phyloP scores from a whole-genome alignment of 2,797 vertebrate genomes.

The Paguma larvata region DNA sequence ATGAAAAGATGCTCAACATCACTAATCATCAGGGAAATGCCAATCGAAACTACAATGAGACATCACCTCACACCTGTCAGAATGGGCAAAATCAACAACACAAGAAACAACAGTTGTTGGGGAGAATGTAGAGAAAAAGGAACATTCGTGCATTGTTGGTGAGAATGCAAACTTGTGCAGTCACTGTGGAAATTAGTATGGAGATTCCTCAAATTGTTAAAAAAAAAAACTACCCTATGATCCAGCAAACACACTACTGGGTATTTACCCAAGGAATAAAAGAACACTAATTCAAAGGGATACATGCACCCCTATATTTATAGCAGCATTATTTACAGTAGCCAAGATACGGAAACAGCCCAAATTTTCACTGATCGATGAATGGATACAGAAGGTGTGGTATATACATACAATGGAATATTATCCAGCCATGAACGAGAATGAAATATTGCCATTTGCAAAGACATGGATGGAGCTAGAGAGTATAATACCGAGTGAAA shows the following conservation, averaged over 20 bases:
- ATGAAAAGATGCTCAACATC: background rate
- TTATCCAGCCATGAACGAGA: no score
- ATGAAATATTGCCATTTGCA: no score
- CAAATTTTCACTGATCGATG: background rate
- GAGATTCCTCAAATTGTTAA: background rate
- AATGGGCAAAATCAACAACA: background rate
- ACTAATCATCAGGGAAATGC: background rate
- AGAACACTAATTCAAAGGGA: background rate
- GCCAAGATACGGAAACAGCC: background rate
- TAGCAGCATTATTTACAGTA: background rate
- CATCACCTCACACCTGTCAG: background rate
- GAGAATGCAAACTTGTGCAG: background rate
- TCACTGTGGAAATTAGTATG: background rate
- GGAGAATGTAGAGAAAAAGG: background rate
- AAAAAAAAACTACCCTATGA: background rate
- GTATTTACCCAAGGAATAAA: background rate
- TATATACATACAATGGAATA: background rate
- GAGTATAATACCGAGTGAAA: no score
- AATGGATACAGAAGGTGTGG: background rate
- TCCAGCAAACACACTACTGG: background rate
- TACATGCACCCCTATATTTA: background rate
- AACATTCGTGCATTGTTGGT: background rate
- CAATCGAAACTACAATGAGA: background rate
- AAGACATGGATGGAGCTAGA: no score
- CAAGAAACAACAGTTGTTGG: background rate